Evolutionary conservation across 2,113 vertebrate species (phyloP).

Genomic region (Aix galericulata): DNA sequence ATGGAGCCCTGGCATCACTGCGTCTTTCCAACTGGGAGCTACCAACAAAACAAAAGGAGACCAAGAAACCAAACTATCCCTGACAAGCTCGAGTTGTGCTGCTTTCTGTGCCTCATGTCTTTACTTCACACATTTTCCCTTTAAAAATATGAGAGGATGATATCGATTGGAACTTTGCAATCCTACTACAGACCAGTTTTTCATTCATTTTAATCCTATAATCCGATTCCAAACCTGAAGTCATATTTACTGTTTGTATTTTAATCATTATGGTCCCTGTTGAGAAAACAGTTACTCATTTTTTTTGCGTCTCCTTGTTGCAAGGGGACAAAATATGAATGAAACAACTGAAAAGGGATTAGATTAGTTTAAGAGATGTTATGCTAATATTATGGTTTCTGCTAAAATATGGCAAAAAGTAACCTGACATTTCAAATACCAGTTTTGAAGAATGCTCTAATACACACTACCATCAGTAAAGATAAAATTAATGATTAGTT

Average conservation of each 20-base stretch:
- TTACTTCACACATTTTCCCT: slow-evolving; percentile 38
- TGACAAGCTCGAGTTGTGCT: background rate
- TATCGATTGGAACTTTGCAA: slow-evolving; percentile 71
- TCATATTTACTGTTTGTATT: slow-evolving; percentile 73
- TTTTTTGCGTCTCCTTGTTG: slow-evolving; percentile 47
- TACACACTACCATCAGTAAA: background rate
- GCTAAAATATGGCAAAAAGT: background rate
- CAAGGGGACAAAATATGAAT: slow-evolving; percentile 55
- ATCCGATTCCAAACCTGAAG: slow-evolving; percentile 76
- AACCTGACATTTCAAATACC: background rate
- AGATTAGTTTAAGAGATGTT: background rate
- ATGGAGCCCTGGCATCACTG: background rate
- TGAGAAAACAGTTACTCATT: slow-evolving; percentile 47
- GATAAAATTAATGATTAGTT: slow-evolving; percentile 30
- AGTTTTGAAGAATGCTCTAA: background rate
- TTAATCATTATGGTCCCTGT: slow-evolving; percentile 72
- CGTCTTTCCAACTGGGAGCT: background rate
- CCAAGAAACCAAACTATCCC: background rate
- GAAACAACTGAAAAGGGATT: slow-evolving; percentile 45
- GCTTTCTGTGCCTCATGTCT: slow-evolving; percentile 7
- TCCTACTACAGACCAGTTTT: slow-evolving; percentile 58
- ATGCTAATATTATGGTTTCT: background rate
- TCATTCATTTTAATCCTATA: slow-evolving; percentile 79
- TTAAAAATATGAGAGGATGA: slow-evolving; percentile 64
- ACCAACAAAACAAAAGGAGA: background rate